These are phyloP conservation scores for Gavialis gangeticus DNA, from an alignment of 2,113 vertebrate species.

Conservation along the genomic window DNA sequence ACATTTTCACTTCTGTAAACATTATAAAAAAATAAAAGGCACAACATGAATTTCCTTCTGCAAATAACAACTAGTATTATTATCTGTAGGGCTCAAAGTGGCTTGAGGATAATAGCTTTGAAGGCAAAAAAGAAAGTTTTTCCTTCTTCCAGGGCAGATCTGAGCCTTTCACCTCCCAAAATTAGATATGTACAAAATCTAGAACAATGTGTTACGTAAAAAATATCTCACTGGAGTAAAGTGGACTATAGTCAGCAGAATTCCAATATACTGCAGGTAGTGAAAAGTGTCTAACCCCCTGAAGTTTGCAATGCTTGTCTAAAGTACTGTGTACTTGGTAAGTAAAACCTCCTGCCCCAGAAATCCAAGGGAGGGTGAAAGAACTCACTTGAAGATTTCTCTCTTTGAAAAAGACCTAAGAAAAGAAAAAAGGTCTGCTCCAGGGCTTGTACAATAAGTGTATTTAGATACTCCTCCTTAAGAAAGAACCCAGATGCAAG, in stretches of 20 bases:
- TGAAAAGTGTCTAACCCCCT: constrained; percentile 39
- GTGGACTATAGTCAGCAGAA: constrained; percentile 27
- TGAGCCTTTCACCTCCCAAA: background rate
- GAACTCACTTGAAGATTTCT: constrained; percentile 75
- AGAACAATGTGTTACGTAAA: constrained; percentile 5
- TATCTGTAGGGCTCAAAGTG: background rate
- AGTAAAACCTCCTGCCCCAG: constrained; percentile 75
- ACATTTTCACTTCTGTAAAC: background rate
- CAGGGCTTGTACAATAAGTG: constrained; percentile 73
- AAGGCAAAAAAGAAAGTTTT: background rate
- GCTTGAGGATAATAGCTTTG: background rate
- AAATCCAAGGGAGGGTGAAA: constrained; percentile 72
- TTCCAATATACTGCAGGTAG: constrained; percentile 41
- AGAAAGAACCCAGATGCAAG: constrained; percentile 72
- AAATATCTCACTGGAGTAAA: constrained; percentile 16
- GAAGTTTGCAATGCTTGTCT: constrained; percentile 66
- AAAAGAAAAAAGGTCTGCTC: constrained; percentile 70
- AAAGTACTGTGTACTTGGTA: constrained; percentile 62
- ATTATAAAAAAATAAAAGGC: background rate
- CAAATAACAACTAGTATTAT: background rate
- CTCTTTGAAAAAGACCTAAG: constrained; percentile 73
- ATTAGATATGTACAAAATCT: background rate
- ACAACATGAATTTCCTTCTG: background rate
- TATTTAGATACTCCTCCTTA: constrained; percentile 77
- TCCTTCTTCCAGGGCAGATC: background rate